Evolutionary conservation across 2,888 invertebrate species (phyloP).

Genomic region (Dysmachus trigonus): DNA sequence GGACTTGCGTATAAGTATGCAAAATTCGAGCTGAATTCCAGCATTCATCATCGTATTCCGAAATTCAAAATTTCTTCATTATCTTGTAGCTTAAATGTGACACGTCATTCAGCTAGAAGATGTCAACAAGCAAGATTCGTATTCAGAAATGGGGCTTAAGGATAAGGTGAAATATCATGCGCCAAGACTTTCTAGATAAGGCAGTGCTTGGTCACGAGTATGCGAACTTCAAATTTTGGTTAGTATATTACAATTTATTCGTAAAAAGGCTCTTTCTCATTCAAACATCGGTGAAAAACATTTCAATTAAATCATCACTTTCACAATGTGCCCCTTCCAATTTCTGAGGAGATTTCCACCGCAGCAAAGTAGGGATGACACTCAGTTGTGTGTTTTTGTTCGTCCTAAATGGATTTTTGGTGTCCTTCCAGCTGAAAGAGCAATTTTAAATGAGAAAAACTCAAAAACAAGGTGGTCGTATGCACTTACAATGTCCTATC

Average conservation of each 20-base stretch:
- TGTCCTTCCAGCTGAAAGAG: conserved; percentile 74
- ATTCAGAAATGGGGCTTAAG: too few relatives aligned
- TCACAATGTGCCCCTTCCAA: conserved; percentile 80
- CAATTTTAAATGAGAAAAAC: background rate
- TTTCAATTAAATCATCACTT: conserved; percentile 74
- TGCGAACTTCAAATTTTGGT: background rate
- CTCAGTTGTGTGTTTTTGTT: conserved; percentile 73
- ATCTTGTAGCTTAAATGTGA: too few relatives aligned
- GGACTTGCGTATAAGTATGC: too few relatives aligned
- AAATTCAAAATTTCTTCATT: too few relatives aligned
- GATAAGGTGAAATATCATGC: too few relatives aligned
- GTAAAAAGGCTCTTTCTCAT: background rate
- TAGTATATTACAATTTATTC: background rate
- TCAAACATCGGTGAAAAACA: conserved; percentile 75
- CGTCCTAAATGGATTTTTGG: conserved; percentile 79
- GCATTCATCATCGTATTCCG: too few relatives aligned
- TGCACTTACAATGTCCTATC: conserved; percentile 57
- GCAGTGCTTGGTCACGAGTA: background rate
- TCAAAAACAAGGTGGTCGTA: background rate
- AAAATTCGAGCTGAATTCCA: too few relatives aligned
- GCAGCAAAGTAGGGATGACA: conserved; percentile 80
- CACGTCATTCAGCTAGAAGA: too few relatives aligned
- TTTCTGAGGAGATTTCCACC: conserved; percentile 76
- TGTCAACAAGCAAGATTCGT: too few relatives aligned
- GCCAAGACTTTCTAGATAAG: background rate